A percentile compares a stretch with the other conserved stretches of the same genome.
Evolutionary conservation across 2,888 invertebrate genomes (phyloP).

Genomic region (Drosophila tripunctata): DNA sequence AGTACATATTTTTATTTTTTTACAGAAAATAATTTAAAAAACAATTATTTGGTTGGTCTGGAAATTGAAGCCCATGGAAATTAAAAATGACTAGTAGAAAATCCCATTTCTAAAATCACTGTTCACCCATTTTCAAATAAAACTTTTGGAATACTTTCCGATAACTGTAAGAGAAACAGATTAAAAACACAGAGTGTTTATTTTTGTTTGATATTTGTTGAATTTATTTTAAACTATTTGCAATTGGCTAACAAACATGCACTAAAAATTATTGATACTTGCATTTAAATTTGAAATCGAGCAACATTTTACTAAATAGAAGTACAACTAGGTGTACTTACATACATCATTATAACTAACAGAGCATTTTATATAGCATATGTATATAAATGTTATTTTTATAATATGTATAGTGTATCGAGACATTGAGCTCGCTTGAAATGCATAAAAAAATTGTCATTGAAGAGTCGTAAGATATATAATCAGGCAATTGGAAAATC

Average conservation of each 20-base stretch:
- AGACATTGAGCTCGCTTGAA: constrained; percentile 31
- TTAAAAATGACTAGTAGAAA: too few relatives aligned
- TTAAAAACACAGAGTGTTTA: background rate
- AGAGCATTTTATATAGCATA: constrained; percentile 19
- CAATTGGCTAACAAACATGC: constrained; percentile 67
- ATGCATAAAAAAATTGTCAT: constrained; percentile 34
- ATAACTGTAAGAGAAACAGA: too few relatives aligned
- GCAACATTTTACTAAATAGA: constrained; percentile 15
- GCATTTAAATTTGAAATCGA: constrained; percentile 23
- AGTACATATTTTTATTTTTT: too few relatives aligned
- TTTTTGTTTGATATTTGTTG: constrained; percentile 27
- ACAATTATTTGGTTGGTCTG: too few relatives aligned
- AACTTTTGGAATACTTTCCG: too few relatives aligned
- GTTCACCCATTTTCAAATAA: too few relatives aligned
- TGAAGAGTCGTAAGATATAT: background rate
- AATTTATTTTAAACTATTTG: constrained; percentile 58
- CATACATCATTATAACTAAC: constrained; percentile 27
- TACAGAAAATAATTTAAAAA: too few relatives aligned
- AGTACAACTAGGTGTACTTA: constrained; percentile 1
- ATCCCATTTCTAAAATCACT: too few relatives aligned
- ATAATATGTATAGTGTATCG: background rate
- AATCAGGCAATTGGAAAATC: background rate
- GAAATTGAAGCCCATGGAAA: too few relatives aligned
- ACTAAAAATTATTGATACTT: constrained; percentile 24
- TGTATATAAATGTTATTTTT: constrained; percentile 10